Percentiles rank a stretch among this genome's conserved stretches.
These are phyloP conservation scores for Anolis carolinensis DNA, from an alignment of 2,113 vertebrate genomes.

Conservation along the genomic window DNA sequence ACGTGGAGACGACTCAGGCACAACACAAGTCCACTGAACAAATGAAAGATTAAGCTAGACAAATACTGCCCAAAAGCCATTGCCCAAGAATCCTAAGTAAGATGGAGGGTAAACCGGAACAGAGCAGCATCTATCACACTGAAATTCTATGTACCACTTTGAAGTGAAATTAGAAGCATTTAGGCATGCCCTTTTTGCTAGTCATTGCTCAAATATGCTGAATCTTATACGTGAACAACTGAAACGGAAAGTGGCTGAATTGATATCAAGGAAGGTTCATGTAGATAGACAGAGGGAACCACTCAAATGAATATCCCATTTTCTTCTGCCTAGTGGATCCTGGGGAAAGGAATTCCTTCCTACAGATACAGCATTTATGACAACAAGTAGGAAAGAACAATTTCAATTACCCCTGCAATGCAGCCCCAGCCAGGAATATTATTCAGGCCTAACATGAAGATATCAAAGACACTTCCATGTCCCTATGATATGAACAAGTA, in stretches of 20 bases:
- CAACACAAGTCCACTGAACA: not conserved
- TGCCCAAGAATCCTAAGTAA: not conserved
- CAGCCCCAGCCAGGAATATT: not conserved
- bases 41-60: constrained; percentile 3
- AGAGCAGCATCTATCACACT: not conserved
- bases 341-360: not conserved
- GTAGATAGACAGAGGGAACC: not conserved
- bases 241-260: not conserved
- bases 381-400: not conserved
- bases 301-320: not conserved
- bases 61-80: not conserved
- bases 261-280: not conserved
- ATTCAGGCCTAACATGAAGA: not conserved
- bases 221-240: not conserved
- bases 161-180: not conserved
- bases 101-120: not conserved
- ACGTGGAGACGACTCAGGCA: not conserved
- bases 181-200: not conserved
- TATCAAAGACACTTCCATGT: no score
- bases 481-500: not conserved
- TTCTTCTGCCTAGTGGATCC: not conserved
- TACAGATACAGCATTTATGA: not conserved
- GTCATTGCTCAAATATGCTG: not conserved
- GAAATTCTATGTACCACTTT: not conserved
- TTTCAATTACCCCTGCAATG: no score